Base-by-base conservation (phyloP, 2,113 vertebrate species). In the Monopterus albus region DNA sequence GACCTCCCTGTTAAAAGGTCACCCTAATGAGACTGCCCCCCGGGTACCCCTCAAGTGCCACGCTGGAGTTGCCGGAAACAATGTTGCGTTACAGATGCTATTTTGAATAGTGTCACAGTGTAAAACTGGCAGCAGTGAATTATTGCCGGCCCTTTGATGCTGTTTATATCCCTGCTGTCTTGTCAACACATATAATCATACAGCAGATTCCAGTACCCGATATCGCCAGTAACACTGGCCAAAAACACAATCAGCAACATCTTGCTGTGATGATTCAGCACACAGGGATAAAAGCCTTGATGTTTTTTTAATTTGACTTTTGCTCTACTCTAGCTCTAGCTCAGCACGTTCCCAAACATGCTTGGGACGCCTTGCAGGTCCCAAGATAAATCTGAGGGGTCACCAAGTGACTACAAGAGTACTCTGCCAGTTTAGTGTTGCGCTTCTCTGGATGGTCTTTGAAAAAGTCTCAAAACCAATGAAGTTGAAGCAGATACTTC, bases 91-190 rank as follows among this genome's bases (percentile, higher is more conserved):
- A 63, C 67, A 43, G 59, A 70, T 70, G 77, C 85, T 92, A 88
- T 92, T 90, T 90, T 81, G 50, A 90, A 83, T 72, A 72, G 79
- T 85, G 85, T 89, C 83, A 83, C 39, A 6, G 79, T 67, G 70
- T 73, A 81, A 75, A 79, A 74, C 50, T 82, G 85, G 64, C 80
- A 64, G 83, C 10, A 29, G 23, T 82, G 79, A 83, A 79, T 83
- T 84, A 79, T 65, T 71, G 81, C 51, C 35, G 14, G n/a, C 61
- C 43, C 82, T 89, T 91, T 88, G 88, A 91, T 85, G 87, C 87
- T 78, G 70, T 85, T 91, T 89, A 78, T 91, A 90, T 78, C 84
- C 38, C 56, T n/a, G 75, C 61, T 9, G 33, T 72, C 79, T 66
- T 86, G 86, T 90, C 84, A 87, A 75, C 87, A 78, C 72, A 23